Conservation (phyloP, 2,888 invertebrate genomes). For the Caenorhabditis japonica region DNA sequence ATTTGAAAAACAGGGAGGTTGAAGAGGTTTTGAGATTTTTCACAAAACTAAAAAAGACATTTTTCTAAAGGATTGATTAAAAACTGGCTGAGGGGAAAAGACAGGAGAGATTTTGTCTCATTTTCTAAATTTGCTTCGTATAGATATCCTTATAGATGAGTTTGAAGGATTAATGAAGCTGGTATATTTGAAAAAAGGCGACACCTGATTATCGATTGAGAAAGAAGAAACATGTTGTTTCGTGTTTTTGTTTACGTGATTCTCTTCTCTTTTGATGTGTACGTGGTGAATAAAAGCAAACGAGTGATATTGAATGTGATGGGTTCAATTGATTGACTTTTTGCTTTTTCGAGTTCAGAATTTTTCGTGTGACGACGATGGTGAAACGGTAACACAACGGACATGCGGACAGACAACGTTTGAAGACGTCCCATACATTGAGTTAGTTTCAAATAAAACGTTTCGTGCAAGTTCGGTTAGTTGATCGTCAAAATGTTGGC, state of each 20-base stretch:
- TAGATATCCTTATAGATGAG: not conserved
- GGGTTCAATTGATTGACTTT: conserved; percentile 26
- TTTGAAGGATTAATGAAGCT: conserved; percentile 39
- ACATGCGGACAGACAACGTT: too few species aligned
- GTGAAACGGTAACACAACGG: too few species aligned
- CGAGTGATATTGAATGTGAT: conserved; percentile 22
- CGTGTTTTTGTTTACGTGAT: not conserved
- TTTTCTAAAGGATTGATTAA: not conserved
- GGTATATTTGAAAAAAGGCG: conserved; percentile 6
- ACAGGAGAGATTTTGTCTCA: conserved; percentile 8
- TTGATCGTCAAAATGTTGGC: too few species aligned
- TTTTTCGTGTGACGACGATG: too few species aligned
- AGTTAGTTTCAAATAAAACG: too few species aligned
- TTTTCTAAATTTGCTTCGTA: conserved; percentile 4
- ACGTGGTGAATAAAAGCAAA: not conserved
- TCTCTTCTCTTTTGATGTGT: conserved; percentile 13
- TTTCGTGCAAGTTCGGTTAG: too few species aligned
- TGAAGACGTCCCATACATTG: too few species aligned
- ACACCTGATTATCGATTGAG: conserved; percentile 32
- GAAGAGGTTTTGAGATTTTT: conserved; percentile 7
- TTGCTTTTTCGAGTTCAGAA: conserved; percentile 5
- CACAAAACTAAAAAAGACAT: conserved; percentile 4
- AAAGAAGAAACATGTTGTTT: conserved; percentile 4
- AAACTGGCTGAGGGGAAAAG: conserved; percentile 5
- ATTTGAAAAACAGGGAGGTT: conserved; percentile 1